Percentiles rank a stretch among this genome's conserved stretches.
Evolutionary conservation across 2,888 invertebrate genomes (phyloP).

Genomic region (Copidosoma aretas): DNA sequence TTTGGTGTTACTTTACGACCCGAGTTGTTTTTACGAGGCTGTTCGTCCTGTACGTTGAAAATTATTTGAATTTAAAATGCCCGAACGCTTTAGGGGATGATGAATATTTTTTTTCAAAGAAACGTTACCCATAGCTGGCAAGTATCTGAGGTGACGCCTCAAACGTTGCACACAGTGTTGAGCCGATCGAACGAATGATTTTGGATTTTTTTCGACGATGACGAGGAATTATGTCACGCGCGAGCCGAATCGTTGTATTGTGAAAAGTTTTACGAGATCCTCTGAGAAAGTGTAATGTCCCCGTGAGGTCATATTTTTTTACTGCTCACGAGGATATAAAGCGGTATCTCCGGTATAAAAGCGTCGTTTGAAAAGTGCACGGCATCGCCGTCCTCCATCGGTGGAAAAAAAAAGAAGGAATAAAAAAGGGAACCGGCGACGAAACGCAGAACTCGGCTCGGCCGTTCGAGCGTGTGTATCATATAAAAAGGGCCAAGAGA

Average conservation of each 20-base stretch:
- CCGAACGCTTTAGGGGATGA: neutral
- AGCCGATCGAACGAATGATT: neutral
- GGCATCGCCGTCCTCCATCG: neutral
- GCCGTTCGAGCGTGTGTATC: neutral
- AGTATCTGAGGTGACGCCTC: neutral
- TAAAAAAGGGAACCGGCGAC: neutral
- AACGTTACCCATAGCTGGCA: too few species aligned
- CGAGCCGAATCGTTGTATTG: neutral
- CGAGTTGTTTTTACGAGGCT: neutral
- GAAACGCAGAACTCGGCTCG: neutral
- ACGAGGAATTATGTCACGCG: neutral
- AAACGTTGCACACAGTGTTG: neutral
- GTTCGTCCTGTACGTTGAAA: neutral
- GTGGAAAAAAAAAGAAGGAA: neutral
- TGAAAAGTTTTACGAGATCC: neutral
- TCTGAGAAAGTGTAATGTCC: neutral
- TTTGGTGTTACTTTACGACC: neutral
- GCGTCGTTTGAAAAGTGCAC: neutral
- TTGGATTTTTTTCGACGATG: neutral
- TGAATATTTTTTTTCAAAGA: neutral
- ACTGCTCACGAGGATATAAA: constrained; percentile 26
- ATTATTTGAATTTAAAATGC: neutral
- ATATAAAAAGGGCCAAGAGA: neutral
- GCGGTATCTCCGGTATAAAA: constrained; percentile 29
- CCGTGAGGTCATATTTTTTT: constrained; percentile 19